These are phyloP conservation scores for Harpalus rufipes DNA, from an alignment of 2,888 invertebrate genomes.

Conservation along the genomic window DNA sequence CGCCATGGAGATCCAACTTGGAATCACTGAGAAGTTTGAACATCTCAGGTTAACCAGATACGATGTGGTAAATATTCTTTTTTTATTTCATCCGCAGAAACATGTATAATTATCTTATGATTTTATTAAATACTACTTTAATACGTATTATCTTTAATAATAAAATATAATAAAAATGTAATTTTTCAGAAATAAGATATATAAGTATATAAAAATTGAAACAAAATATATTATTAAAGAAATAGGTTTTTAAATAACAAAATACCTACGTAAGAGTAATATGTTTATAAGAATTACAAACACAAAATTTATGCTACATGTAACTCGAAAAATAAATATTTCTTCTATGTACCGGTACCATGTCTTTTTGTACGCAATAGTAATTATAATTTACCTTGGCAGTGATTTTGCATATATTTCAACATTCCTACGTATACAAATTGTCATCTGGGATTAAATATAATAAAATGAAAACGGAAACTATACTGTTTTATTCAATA, in stretches of 20 bases:
- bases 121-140: no score
- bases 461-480: neutral
- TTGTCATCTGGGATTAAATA: neutral
- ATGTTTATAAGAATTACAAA: no score
- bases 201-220: no score
- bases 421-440: neutral
- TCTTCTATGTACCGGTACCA: no score
- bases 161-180: no score
- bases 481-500: neutral
- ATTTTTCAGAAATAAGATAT: no score
- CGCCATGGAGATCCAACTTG: slow-evolving; percentile 65
- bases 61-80: slow-evolving; percentile 63
- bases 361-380: neutral
- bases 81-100: neutral
- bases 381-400: neutral
- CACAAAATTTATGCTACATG: no score
- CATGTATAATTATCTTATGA: neutral
- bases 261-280: no score
- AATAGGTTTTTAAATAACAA: no score
- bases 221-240: no score
- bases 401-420: neutral
- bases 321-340: no score
- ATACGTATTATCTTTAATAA: no score
- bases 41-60: slow-evolving; percentile 62
- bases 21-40: slow-evolving; percentile 62